phyloP scores from a whole-genome alignment of 2,888 invertebrate genomes.

The Phrixothrix hirtus region DNA sequence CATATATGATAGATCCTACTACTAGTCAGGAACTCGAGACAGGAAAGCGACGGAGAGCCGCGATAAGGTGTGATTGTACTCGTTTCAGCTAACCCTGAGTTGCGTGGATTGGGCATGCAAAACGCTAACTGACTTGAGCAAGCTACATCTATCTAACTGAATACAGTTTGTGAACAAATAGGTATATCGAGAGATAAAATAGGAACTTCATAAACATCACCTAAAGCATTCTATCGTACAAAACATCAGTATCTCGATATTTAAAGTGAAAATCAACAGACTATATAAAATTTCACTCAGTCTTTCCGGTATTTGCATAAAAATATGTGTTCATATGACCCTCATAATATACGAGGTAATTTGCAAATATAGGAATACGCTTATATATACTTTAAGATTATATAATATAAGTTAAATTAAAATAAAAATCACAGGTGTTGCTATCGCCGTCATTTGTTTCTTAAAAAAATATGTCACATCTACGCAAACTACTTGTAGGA shows the following conservation, averaged over 20 bases:
- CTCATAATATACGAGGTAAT: slow-evolving; percentile 55
- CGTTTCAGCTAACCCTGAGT: slow-evolving; percentile 57
- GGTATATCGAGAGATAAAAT: slow-evolving; percentile 58
- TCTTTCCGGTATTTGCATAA: slow-evolving; percentile 61
- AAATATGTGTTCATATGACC: slow-evolving; percentile 58
- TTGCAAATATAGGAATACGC: slow-evolving; percentile 53
- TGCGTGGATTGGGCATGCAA: slow-evolving; percentile 54
- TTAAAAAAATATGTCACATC: slow-evolving; percentile 56
- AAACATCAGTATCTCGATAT: slow-evolving; percentile 57
- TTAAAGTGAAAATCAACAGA: slow-evolving; percentile 58
- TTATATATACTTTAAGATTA: slow-evolving; percentile 48
- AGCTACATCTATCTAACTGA: slow-evolving; percentile 57
- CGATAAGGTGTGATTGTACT: slow-evolving; percentile 52
- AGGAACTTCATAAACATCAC: slow-evolving; percentile 59
- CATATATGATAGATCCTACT: slow-evolving; percentile 42
- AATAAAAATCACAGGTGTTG: slow-evolving; percentile 60
- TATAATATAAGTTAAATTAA: slow-evolving; percentile 54
- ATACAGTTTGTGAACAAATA: slow-evolving; percentile 55
- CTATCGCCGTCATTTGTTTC: slow-evolving; percentile 54
- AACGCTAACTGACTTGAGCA: slow-evolving; percentile 57
- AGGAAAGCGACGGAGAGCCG: slow-evolving; percentile 48
- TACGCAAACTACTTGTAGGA: slow-evolving; percentile 49
- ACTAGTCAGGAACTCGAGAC: slow-evolving; percentile 57
- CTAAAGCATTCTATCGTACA: slow-evolving; percentile 58
- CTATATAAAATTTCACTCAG: slow-evolving; percentile 60